These are phyloP conservation scores for Rousettus leschenaultii DNA, from an alignment of 2,113 vertebrate species.

Conservation along the genomic window DNA sequence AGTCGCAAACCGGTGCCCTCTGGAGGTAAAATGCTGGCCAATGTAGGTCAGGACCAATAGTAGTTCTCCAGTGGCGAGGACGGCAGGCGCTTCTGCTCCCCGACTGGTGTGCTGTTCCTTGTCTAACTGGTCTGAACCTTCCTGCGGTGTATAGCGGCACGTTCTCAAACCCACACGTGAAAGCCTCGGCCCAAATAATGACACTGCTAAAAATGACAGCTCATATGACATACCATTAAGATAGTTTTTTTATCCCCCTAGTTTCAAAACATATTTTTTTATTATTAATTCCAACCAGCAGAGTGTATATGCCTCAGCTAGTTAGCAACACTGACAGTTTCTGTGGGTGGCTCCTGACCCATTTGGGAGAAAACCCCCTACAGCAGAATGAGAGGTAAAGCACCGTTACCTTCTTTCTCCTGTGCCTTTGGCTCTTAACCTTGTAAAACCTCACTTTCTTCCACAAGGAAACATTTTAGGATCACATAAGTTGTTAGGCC, in stretches of 20 bases:
- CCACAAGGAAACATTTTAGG: not conserved
- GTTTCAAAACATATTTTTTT: not conserved
- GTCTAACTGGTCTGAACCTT: not conserved
- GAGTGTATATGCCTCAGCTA: not conserved
- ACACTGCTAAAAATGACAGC: not conserved
- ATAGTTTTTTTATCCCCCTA: not conserved
- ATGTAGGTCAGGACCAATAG: not conserved
- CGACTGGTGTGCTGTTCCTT: not conserved
- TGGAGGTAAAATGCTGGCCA: not conserved
- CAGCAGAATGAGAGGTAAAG: not conserved
- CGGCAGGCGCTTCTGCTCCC: not conserved
- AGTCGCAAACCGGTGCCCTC: not conserved
- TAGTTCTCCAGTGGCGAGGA: not conserved
- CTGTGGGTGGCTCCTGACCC: no score
- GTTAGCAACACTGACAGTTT: not conserved
- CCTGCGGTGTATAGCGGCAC: fast-evolving
- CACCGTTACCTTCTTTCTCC: not conserved
- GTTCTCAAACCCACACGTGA: not conserved
- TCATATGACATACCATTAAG: not conserved
- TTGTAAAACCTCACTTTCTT: not conserved
- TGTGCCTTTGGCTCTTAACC: not conserved
- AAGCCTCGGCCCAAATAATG: not conserved
- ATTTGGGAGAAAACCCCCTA: not conserved
- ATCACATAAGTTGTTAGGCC: not conserved
- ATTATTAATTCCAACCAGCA: not conserved